phyloP scores from a whole-genome alignment of 2,797 vertebrate species.

The Thunnus albacares region DNA sequence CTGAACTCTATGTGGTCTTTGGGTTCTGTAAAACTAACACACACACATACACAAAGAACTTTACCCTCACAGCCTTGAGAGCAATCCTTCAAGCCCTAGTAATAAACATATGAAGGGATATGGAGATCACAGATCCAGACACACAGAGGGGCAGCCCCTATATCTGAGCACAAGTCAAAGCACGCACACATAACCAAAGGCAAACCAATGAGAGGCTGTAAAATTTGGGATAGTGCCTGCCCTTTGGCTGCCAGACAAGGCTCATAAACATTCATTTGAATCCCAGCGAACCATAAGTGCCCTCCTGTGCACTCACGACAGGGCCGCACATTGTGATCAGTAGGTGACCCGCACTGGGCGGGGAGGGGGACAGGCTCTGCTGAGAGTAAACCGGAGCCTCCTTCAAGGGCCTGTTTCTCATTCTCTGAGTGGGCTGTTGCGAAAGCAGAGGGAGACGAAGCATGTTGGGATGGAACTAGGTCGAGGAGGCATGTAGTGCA shows the following conservation, averaged over 20 bases:
- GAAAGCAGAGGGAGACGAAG: constrained; percentile 78
- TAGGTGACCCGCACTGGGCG: constrained; percentile 74
- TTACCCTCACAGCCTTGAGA: constrained; percentile 7
- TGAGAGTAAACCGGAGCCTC: constrained; percentile 72
- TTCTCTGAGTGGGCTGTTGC: constrained; percentile 76
- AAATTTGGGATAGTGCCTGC: constrained; percentile 70
- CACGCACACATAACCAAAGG: constrained; percentile 52
- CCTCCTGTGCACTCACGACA: constrained; percentile 75
- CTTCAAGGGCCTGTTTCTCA: constrained; percentile 80
- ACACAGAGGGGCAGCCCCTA: constrained; percentile 33
- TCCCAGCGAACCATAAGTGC: constrained; percentile 77
- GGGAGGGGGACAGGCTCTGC: constrained; percentile 35
- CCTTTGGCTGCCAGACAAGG: constrained; percentile 79
- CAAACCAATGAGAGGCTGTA: constrained; percentile 68
- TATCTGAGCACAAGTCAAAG: constrained; percentile 60
- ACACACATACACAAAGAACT: neutral
- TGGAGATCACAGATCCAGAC: constrained; percentile 35
- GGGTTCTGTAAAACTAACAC: constrained; percentile 27
- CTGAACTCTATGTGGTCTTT: constrained; percentile 8
- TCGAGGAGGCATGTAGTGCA: constrained; percentile 78
- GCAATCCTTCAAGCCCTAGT: constrained; percentile 1
- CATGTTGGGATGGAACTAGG: constrained; percentile 78
- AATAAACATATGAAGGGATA: constrained; percentile 40
- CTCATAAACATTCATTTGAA: constrained; percentile 79
- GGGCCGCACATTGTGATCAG: constrained; percentile 77